phyloP scores from a whole-genome alignment of 2,113 vertebrate genomes.

The Monopterus albus region DNA sequence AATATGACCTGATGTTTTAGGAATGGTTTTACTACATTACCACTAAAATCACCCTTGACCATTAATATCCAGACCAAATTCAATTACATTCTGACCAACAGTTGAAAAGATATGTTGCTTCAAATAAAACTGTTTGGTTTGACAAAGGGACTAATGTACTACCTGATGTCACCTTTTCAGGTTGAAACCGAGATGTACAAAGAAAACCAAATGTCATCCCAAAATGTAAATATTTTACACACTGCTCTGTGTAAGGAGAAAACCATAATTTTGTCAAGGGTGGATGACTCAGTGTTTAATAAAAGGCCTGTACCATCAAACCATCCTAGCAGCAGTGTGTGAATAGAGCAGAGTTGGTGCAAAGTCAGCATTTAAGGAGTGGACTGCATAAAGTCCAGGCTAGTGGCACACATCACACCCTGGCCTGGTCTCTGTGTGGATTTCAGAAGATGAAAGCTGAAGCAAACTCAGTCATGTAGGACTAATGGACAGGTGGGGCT shows the following conservation, averaged over 20 bases:
- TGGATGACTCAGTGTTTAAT: constrained; percentile 6
- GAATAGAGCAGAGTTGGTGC: background rate
- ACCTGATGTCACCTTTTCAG: background rate
- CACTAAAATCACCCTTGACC: background rate
- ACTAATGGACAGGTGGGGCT: constrained; percentile 76
- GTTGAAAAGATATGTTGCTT: background rate
- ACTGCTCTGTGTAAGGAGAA: background rate
- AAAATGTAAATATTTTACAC: background rate
- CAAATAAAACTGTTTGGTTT: background rate
- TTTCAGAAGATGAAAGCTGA: constrained; percentile 72
- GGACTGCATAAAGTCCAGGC: constrained; percentile 26
- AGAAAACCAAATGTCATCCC: background rate
- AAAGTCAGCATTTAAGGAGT: constrained; percentile 25
- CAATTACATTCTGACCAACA: background rate
- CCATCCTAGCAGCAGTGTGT: background rate
- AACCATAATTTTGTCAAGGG: background rate
- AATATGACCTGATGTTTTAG: no score
- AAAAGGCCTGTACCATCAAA: background rate
- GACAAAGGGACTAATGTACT: background rate
- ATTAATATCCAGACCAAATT: background rate
- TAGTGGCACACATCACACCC: constrained; percentile 61
- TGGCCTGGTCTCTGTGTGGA: constrained; percentile 54
- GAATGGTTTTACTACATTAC: no score
- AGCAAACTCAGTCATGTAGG: constrained; percentile 64
- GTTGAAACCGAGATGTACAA: background rate